These are phyloP conservation scores for Oreotrochilus melanogaster DNA, from an alignment of 2,113 vertebrate species.

Conservation along the genomic window DNA sequence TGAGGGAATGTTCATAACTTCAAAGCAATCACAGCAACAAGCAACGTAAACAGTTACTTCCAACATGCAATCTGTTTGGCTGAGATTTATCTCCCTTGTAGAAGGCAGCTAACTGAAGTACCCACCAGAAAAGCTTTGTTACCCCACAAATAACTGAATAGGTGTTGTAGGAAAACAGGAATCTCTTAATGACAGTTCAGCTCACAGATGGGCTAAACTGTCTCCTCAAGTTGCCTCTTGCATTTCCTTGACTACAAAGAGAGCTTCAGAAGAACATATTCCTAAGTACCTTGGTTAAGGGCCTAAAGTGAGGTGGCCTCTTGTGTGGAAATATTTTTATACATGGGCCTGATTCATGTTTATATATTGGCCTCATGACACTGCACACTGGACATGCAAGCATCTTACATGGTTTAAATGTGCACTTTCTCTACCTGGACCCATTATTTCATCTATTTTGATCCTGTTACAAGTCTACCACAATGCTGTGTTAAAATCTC, in stretches of 20 bases:
- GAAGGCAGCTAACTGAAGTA: neutral
- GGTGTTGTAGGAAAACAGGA: neutral
- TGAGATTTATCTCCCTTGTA: neutral
- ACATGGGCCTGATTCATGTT: neutral
- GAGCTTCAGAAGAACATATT: slow-evolving; percentile 5
- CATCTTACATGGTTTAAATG: neutral
- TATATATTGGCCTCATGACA: neutral
- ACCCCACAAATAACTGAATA: slow-evolving; percentile 14
- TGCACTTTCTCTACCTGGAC: neutral
- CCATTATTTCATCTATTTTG: neutral
- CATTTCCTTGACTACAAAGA: slow-evolving; percentile 14
- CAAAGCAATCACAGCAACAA: slow-evolving; percentile 5
- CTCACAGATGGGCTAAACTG: slow-evolving; percentile 23
- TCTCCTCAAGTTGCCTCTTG: slow-evolving; percentile 35
- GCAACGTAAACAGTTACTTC: neutral
- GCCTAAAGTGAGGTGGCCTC: neutral
- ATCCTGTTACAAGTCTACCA: neutral
- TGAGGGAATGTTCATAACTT: neutral
- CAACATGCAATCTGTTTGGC: neutral
- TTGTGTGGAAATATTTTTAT: neutral
- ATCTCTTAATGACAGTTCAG: slow-evolving; percentile 46
- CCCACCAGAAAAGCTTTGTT: neutral
- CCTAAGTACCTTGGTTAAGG: slow-evolving; percentile 9
- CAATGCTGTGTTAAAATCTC: neutral
- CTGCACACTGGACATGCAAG: neutral